Evolutionary conservation across 2,113 vertebrate species (phyloP).

Genomic region (Caracal caracal): DNA sequence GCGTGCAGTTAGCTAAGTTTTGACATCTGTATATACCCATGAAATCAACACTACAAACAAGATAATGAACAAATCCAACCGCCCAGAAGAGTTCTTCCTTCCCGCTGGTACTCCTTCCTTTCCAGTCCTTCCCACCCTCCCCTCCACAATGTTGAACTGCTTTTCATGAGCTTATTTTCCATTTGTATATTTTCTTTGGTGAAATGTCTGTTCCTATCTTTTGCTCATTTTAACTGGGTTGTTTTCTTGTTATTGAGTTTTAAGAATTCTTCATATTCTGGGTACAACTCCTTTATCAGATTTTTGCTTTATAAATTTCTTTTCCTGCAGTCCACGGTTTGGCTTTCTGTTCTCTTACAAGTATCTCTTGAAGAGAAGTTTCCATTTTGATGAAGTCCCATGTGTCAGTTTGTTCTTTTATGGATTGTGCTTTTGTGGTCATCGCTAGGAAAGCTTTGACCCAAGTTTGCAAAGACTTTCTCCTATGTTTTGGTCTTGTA

Average conservation of each 20-base stretch:
- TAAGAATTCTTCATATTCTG: conserved; percentile 8
- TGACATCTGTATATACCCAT: background rate
- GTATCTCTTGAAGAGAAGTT: background rate
- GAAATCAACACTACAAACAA: background rate
- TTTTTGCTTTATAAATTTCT: background rate
- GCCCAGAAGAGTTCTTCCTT: background rate
- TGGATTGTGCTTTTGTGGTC: background rate
- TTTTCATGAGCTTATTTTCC: background rate
- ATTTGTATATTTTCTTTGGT: background rate
- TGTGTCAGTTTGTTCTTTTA: background rate
- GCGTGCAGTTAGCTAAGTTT: background rate
- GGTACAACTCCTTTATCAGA: background rate
- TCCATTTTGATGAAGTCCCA: background rate
- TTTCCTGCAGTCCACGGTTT: background rate
- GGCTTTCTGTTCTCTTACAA: background rate
- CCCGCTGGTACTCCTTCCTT: background rate
- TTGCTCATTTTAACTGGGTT: background rate
- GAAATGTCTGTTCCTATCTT: background rate
- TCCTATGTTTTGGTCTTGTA: background rate
- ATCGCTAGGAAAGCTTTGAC: background rate
- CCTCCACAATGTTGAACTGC: background rate
- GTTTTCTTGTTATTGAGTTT: background rate
- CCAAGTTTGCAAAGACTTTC: background rate
- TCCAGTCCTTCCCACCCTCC: too few species aligned
- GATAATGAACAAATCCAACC: background rate